phyloP scores from a whole-genome alignment of 2,113 vertebrate genomes.

The Hiodon tergisus region DNA sequence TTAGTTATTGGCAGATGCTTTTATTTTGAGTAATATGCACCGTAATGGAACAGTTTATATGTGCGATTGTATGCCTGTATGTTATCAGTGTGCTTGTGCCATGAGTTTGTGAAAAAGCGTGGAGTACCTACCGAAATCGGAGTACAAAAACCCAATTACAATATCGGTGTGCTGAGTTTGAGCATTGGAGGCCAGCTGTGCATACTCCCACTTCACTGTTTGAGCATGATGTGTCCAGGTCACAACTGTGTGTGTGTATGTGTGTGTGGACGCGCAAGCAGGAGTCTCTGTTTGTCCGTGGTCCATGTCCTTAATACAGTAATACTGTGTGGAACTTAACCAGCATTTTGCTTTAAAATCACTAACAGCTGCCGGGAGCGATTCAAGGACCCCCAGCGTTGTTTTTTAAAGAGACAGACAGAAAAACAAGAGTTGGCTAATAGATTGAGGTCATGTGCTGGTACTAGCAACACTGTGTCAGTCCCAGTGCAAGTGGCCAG shows the following conservation, averaged over 20 bases:
- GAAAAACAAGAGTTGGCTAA: neutral
- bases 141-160: neutral
- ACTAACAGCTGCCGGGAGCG: slow-evolving; percentile 83
- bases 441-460: no score
- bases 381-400: slow-evolving; percentile 40
- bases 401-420: slow-evolving; percentile 35
- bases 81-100: neutral
- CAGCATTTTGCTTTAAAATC: slow-evolving; percentile 94
- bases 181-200: slow-evolving; percentile 60
- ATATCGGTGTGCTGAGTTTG: slow-evolving; percentile 26
- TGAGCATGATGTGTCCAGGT: slow-evolving; percentile 77
- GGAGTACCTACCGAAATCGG: neutral
- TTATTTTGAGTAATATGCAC: no score
- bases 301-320: slow-evolving; percentile 57
- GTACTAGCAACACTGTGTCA: neutral
- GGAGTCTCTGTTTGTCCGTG: slow-evolving; percentile 28
- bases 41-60: neutral
- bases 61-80: slow-evolving; percentile 22
- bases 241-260: slow-evolving; percentile 45
- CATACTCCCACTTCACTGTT: slow-evolving; percentile 55
- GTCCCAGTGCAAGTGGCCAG: neutral
- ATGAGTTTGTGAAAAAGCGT: neutral
- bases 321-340: slow-evolving; percentile 77
- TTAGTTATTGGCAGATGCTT: no score
- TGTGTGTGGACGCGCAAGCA: slow-evolving; percentile 23